Conservation (phyloP, 2,797 vertebrate species). For the Australoheros facetus region DNA sequence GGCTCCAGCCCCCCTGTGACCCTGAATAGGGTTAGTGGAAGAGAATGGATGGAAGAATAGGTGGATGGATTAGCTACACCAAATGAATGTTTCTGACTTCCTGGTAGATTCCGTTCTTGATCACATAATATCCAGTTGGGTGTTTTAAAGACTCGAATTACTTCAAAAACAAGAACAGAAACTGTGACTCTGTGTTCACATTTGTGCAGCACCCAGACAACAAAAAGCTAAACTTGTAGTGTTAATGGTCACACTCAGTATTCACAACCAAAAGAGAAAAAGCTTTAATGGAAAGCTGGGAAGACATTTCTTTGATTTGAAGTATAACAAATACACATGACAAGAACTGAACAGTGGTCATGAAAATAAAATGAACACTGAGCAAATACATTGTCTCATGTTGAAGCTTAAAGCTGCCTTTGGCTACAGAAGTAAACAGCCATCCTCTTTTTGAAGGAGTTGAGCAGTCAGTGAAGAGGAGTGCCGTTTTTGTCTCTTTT, state of each 20-base stretch:
- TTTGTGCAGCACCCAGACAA: background rate
- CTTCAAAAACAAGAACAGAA: background rate
- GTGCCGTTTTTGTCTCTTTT: background rate
- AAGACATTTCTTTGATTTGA: conserved; percentile 53
- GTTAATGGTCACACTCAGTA: background rate
- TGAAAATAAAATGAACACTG: conserved; percentile 15
- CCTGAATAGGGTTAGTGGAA: no score
- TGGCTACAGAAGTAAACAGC: conserved; percentile 27
- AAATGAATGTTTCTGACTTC: background rate
- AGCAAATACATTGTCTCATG: conserved; percentile 40
- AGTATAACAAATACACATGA: conserved; percentile 56
- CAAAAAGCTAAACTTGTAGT: background rate
- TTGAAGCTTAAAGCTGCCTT: conserved; percentile 51
- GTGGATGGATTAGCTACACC: background rate
- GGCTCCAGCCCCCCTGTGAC: no score
- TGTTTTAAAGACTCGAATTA: background rate
- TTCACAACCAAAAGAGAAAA: conserved; percentile 29
- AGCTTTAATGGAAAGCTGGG: conserved; percentile 58
- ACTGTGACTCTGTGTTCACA: background rate
- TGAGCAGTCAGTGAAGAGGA: conserved; percentile 17
- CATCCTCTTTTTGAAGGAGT: conserved; percentile 31
- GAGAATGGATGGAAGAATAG: no score
- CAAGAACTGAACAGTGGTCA: conserved; percentile 22
- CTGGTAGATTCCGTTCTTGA: background rate
- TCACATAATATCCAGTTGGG: background rate